Evolutionary conservation across 2,113 vertebrate genomes (phyloP), one percentile per base, ranked within the genome.

Genomic region (Campylomormyrus numenius): DNA sequence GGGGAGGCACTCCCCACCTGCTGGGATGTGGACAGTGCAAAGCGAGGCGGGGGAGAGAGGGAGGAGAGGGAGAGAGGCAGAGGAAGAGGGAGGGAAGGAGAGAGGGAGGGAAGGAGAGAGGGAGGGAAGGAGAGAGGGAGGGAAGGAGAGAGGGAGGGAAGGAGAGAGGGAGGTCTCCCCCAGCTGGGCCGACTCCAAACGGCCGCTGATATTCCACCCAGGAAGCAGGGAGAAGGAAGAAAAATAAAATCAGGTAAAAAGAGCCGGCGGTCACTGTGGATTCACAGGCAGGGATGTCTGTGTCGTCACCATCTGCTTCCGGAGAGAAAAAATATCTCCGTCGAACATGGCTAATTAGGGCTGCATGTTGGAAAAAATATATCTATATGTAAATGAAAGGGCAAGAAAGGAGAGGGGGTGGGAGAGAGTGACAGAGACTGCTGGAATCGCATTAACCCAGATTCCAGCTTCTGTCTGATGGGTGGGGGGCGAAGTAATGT

Each of bases 361-460:
- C 84, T 15, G 46, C 45, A 42, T 31, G 45, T 50, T n/a, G n/a
- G 46, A 27, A 50, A 50, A 86, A 86, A 86, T 50, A 86, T 49
- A 86, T 86, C 45, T 49, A 50, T 86, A 86, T 86, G 84, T 49
- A 50, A 50, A 86, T 48, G 48, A 86, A 86, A 49, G 88, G 88
- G 52, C 27, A 19, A 35, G 49, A 52, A 84, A 84, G 49, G 35
- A 17, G 35, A 6, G 48, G 48, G 13, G 49, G 45, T 84, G 70
- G 52, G 35, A 88, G 91, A 13, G 49, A 88, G 35, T 62, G 90
- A 62, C 7, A 6, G 42, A 86, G 48, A 56, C 89, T 84, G 35
- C n/a, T 21, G 89, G 89, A 84, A 89, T 84, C 17, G 24, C 70
- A 89, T 89, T 83, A 89, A 89, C 89, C 89, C 77, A 89, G 48